phyloP scores from a whole-genome alignment of 2,888 invertebrate genomes.

The Hanleya hanleyi region DNA sequence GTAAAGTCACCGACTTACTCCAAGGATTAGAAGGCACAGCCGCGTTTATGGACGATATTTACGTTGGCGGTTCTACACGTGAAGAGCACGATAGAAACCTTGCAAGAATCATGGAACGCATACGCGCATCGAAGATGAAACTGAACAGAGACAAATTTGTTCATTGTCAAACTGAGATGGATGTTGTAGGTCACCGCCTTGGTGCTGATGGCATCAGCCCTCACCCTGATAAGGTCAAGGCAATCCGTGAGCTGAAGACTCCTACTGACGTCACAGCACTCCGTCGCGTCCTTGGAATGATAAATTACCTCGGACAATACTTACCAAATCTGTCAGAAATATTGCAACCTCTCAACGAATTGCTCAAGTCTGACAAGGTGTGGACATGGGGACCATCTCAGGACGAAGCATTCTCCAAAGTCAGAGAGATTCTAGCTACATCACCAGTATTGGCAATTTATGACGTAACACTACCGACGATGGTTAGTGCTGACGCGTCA shows the following conservation, averaged over 20 bases:
- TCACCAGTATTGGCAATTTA: conserved; percentile 40
- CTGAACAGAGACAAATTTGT: conserved; percentile 39
- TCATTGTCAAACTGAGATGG: conserved; percentile 5
- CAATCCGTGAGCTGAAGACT: background rate
- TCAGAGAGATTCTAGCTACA: conserved; percentile 32
- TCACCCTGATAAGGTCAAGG: conserved; percentile 19
- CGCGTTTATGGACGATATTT: conserved; percentile 37
- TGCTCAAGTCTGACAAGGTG: conserved; percentile 6
- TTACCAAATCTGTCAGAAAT: background rate
- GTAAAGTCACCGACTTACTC: conserved; percentile 27
- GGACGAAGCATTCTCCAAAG: conserved; percentile 29
- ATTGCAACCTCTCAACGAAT: background rate
- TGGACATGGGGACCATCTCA: conserved; percentile 37
- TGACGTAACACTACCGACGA: conserved; percentile 34
- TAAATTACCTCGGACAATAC: conserved; percentile 1
- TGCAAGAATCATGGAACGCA: conserved; percentile 14
- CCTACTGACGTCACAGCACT: conserved; percentile 22
- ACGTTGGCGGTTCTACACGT: conserved; percentile 26
- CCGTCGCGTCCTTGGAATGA: background rate
- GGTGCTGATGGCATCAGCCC: conserved; percentile 14
- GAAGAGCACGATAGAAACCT: conserved; percentile 33
- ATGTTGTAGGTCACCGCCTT: conserved; percentile 14
- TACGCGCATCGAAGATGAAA: conserved; percentile 23
- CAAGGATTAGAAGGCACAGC: conserved; percentile 23
- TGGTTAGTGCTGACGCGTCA: conserved; percentile 43